Base-by-base conservation (phyloP, 2,797 vertebrate genomes). In the Cygnus olor region DNA sequence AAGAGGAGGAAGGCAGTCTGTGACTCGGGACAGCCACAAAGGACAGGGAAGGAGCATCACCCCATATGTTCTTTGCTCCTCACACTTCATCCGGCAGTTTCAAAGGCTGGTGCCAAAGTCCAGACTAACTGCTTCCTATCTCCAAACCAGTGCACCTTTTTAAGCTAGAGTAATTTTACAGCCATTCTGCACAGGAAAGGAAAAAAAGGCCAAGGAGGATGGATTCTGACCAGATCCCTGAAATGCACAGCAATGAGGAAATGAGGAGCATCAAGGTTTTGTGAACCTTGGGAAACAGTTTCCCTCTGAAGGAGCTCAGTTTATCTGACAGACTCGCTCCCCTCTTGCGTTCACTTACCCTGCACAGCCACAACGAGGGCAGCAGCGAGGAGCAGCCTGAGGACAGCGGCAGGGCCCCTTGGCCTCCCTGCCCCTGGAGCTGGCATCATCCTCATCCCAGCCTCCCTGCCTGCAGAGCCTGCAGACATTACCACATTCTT, bases 291-390 rank as follows among this genome's bases (percentile, higher is more conserved):
- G 38, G 20, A 38, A 44, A 68, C 27, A 6, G 19, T 9, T 86
- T 51, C 44, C 21, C 61, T 34, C 15, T 2, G 9, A 40, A 30
- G 56, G 19, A 20, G 32, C 16, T 51, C 3, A 4, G 7, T 14
- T 66, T 3, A 13, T 15, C 36, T 1, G 2, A 10, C 0, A 2
- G 77, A 36, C 14, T 42, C 18, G 5, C 25, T 18, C 16, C 12
- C 20, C 49, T 28, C 51, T 3, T 3, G 1, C 4, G 0, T 25
- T 93, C 73, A 84, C 96, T 96, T 72, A 97, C 96, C 56, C 56
- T 94, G 78, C 36, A 56, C 80, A 36, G 80, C 9, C 58, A 19
- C 93, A 5, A 90, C 0, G 14, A 96, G 78, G n/a, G 74, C 64
- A 20, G 88, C 54, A 1, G 74, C 0, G 17, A 96, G 64, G 34